Conservation (phyloP, 2,113 vertebrate genomes). For the Menidia beryllina region DNA sequence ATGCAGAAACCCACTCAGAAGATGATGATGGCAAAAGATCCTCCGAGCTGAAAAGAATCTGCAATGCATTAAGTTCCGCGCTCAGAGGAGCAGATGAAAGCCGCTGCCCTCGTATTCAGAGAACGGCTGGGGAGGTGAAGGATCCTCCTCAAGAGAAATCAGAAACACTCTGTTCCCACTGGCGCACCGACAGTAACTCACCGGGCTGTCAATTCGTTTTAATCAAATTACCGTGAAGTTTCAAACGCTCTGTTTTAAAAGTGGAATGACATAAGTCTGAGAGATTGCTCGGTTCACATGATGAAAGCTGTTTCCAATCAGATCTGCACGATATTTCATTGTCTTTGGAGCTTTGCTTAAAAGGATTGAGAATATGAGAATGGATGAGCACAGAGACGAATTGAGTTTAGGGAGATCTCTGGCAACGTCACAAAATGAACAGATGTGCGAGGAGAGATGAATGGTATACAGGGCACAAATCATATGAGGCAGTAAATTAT, state of each 20-base stretch:
- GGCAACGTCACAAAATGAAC: constrained; percentile 37
- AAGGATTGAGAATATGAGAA: constrained; percentile 43
- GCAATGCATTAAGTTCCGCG: constrained; percentile 70
- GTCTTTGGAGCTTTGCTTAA: constrained; percentile 55
- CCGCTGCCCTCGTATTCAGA: constrained; percentile 52
- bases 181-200: constrained; percentile 61
- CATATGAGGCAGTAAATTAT: constrained; percentile 42
- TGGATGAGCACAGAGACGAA: constrained; percentile 57
- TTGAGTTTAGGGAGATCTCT: constrained; percentile 21
- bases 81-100: constrained; percentile 75
- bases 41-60: constrained; percentile 70
- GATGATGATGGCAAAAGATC: constrained; percentile 70
- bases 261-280: constrained; percentile 59
- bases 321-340: constrained; percentile 59
- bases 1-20: constrained; percentile 50
- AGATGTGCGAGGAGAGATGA: constrained; percentile 40
- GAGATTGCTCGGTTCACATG: constrained; percentile 47
- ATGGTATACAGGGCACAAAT: constrained; percentile 40
- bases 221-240: constrained; percentile 73
- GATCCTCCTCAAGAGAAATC: constrained; percentile 72
- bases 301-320: constrained; percentile 72
- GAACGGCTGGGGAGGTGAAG: constrained; percentile 51
- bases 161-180: constrained; percentile 67
- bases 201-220: constrained; percentile 67
- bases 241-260: constrained; percentile 67